These are phyloP conservation scores for Heliocidaris tuberculata DNA, from an alignment of 35 echinoderm and acorn worm species.

Conservation along the genomic window DNA sequence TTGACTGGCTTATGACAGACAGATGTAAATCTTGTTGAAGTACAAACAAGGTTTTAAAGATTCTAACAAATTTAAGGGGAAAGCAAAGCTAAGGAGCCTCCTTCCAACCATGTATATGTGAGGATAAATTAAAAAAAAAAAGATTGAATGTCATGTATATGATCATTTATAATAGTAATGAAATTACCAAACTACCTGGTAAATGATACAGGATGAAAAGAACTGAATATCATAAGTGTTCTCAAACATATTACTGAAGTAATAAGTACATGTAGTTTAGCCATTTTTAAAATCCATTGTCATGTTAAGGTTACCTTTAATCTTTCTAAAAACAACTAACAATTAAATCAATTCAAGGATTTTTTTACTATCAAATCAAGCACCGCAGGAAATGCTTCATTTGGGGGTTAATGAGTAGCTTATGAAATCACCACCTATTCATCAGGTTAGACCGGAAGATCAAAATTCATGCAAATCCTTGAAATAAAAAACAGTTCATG, in stretches of 20 bases:
- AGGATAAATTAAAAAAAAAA: too few species aligned
- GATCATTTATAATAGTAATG: too few species aligned
- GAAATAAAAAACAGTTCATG: neutral
- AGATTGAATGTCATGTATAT: too few species aligned
- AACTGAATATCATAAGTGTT: too few species aligned
- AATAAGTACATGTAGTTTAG: neutral
- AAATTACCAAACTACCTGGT: too few species aligned
- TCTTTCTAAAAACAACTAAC: neutral
- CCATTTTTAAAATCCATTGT: too few species aligned
- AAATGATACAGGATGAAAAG: too few species aligned
- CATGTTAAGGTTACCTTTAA: neutral
- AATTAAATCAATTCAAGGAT: neutral
- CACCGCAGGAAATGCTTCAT: neutral
- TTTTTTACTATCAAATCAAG: neutral
- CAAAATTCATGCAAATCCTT: neutral
- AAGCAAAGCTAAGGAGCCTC: too few species aligned
- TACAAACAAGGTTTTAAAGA: neutral
- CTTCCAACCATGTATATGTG: too few species aligned
- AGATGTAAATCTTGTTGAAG: neutral
- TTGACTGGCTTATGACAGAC: neutral
- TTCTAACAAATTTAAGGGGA: too few species aligned
- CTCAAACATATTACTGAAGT: too few species aligned
- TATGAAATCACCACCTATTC: neutral
- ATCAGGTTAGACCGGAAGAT: neutral
- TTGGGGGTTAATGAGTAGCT: neutral